Conservation (phyloP, 37 sponge, comb jelly and placozoan species). For the Aphrocallistes beatrix region DNA sequence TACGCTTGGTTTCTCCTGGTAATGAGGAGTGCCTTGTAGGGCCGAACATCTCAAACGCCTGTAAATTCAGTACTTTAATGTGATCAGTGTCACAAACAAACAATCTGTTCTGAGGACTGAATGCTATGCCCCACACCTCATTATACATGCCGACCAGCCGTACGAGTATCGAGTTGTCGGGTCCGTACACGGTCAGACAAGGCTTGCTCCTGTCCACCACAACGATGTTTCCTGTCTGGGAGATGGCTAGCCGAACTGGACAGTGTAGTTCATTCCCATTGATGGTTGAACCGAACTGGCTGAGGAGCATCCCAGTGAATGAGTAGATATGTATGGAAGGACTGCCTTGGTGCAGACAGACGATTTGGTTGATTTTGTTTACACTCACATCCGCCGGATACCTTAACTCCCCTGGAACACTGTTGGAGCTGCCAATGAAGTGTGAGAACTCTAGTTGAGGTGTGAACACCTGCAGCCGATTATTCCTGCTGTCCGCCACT, state of each 20-base stretch:
- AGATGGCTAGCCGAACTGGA: neutral
- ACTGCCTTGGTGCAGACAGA: neutral
- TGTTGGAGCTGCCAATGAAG: neutral
- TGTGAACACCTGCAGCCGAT: slow-evolving; percentile 2
- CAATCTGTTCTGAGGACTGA: slow-evolving; percentile 4
- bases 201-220: slow-evolving; percentile 9
- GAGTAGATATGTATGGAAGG: neutral
- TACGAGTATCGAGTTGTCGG: neutral
- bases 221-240: neutral
- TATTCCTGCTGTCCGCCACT: slow-evolving; percentile 12
- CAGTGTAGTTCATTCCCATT: slow-evolving; percentile 1
- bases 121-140: neutral
- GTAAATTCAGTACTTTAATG: neutral
- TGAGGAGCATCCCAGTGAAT: neutral
- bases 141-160: slow-evolving; percentile 2
- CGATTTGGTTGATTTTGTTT: neutral
- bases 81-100: neutral
- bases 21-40: neutral
- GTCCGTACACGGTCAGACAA: neutral
- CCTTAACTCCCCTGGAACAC: neutral
- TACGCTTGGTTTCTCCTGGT: neutral
- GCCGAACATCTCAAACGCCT: neutral
- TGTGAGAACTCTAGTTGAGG: neutral
- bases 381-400: neutral
- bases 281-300: neutral